A percentile compares a stretch with the other conserved stretches of the same genome.
Evolutionary conservation across 2,888 invertebrate species (phyloP).

Genomic region (Heliconius ismenius): DNA sequence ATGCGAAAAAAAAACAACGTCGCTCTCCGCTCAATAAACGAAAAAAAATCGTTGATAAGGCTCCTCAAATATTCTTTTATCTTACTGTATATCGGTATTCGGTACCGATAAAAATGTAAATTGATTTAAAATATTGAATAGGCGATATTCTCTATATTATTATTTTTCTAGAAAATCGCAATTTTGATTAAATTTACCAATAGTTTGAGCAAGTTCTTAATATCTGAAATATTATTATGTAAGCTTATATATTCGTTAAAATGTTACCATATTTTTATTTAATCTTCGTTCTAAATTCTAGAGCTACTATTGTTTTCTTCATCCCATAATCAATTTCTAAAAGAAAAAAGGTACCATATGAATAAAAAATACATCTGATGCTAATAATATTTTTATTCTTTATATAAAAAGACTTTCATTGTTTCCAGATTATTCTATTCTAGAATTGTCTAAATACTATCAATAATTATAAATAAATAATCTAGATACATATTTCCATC

Average conservation of each 20-base stretch:
- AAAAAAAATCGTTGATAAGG: neutral
- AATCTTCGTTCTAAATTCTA: too few relatives aligned
- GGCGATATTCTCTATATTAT: neutral
- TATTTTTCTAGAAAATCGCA: too few relatives aligned
- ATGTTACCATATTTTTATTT: too few relatives aligned
- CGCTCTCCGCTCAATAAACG: too few relatives aligned
- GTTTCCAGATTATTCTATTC: neutral
- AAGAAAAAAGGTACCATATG: too few relatives aligned
- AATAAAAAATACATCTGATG: neutral
- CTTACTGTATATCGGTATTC: neutral
- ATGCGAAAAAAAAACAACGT: too few relatives aligned
- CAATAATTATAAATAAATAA: slow-evolving; percentile 3
- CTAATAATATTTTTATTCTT: neutral
- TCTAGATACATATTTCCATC: neutral
- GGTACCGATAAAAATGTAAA: neutral
- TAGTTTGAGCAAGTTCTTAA: neutral
- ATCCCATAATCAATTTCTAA: neutral
- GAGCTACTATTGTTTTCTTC: too few relatives aligned
- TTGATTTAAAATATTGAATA: neutral
- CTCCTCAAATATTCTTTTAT: neutral
- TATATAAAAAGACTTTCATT: neutral
- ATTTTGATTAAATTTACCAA: neutral
- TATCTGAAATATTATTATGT: too few relatives aligned
- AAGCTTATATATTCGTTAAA: too few relatives aligned
- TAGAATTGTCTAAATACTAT: neutral